These are phyloP conservation scores for Athene noctua DNA, from an alignment of 2,113 vertebrate genomes.

Conservation along the genomic window DNA sequence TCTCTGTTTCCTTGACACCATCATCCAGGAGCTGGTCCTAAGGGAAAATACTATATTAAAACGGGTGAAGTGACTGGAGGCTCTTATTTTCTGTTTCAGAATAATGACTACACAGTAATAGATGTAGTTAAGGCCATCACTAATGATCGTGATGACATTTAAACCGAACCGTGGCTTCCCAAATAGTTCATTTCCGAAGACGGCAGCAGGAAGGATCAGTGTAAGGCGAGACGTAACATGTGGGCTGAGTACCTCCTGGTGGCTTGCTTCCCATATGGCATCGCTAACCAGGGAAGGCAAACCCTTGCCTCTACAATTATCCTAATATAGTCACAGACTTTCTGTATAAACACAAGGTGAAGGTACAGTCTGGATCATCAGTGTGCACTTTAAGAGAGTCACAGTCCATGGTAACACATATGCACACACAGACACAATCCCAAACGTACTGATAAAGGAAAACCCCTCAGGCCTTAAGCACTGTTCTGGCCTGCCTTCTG, in stretches of 20 bases:
- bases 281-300: neutral
- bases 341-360: neutral
- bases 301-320: rapidly evolving
- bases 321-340: too few relatives aligned
- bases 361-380: neutral
- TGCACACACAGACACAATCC: too few relatives aligned
- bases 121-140: neutral
- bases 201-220: rapidly evolving
- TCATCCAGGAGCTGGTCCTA: neutral
- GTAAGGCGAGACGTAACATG: rapidly evolving
- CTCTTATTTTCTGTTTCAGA: neutral
- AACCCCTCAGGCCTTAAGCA: neutral
- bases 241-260: neutral
- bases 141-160: rapidly evolving
- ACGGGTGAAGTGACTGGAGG: too few relatives aligned
- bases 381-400: neutral
- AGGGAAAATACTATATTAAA: neutral
- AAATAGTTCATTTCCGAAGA: rapidly evolving
- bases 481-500: neutral
- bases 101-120: neutral
- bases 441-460: neutral
- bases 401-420: too few relatives aligned
- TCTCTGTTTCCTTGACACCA: neutral
- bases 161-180: neutral
- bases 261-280: neutral